Evolutionary conservation across 2,113 vertebrate species (phyloP).

Genomic region (Alexandromys fortis): DNA sequence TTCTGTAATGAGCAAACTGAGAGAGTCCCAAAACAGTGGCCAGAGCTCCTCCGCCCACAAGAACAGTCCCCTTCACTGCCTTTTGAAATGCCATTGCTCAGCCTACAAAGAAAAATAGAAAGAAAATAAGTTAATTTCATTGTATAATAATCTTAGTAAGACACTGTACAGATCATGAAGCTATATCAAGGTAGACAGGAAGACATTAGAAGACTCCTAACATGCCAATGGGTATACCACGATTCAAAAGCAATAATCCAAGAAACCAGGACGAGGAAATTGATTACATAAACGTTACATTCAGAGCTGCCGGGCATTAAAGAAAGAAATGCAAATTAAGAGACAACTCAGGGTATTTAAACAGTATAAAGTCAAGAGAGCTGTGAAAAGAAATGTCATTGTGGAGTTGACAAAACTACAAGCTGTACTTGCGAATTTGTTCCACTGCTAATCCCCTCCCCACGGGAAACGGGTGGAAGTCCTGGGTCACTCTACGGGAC

Average conservation of each 20-base stretch:
- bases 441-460: slow-evolving; percentile 45
- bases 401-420: slow-evolving; percentile 50
- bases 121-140: slow-evolving; percentile 79
- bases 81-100: slow-evolving; percentile 96
- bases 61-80: slow-evolving; percentile 89
- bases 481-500: slow-evolving; percentile 22
- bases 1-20: slow-evolving; percentile 93
- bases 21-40: slow-evolving; percentile 92
- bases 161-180: slow-evolving; percentile 43
- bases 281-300: slow-evolving; percentile 43
- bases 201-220: slow-evolving; percentile 43
- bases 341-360: slow-evolving; percentile 53
- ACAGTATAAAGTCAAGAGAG: slow-evolving; percentile 67
- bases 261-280: not conserved
- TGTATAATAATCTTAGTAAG: slow-evolving; percentile 42
- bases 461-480: not conserved
- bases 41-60: slow-evolving; percentile 92
- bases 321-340: slow-evolving; percentile 55
- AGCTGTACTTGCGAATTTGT: slow-evolving; percentile 24
- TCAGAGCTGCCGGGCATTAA: slow-evolving; percentile 42
- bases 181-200: slow-evolving; percentile 53
- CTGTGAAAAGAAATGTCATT: slow-evolving; percentile 60
- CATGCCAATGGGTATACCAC: not conserved
- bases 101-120: slow-evolving; percentile 68
- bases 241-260: slow-evolving; percentile 35